Percentiles rank a stretch among this genome's conserved stretches.
These are phyloP conservation scores for Eretmochelys imbricata DNA, from an alignment of 2,113 vertebrate species.

Conservation along the genomic window DNA sequence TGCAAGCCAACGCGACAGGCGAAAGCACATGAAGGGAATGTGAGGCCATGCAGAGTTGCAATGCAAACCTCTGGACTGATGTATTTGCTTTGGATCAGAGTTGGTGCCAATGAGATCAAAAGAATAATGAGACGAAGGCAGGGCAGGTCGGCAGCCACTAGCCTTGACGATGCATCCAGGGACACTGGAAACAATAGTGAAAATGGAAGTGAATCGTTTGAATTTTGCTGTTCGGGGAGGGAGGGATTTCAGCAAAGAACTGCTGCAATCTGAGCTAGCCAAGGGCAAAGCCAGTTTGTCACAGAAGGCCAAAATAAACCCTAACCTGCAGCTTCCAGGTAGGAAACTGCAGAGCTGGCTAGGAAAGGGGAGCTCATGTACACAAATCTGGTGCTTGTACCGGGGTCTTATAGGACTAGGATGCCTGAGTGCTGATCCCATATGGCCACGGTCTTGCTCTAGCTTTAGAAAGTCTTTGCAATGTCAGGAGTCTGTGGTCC, in stretches of 20 bases:
- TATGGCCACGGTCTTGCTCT: background rate
- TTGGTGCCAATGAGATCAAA: background rate
- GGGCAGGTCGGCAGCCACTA: background rate
- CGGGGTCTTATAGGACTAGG: no score
- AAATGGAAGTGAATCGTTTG: background rate
- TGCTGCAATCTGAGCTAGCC: background rate
- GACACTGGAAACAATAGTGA: background rate
- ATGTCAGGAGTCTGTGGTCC: no score
- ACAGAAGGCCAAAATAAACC: background rate
- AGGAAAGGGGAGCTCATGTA: background rate
- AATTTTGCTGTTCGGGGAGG: background rate
- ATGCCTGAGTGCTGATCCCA: no score
- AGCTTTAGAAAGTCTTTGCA: no score
- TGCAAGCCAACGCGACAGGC: background rate
- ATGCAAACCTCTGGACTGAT: background rate
- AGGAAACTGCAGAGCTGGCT: background rate
- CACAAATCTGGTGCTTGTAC: no score
- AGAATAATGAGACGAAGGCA: background rate
- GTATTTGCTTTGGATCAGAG: background rate
- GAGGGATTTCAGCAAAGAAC: background rate
- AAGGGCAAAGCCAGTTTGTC: background rate
- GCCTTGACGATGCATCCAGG: background rate
- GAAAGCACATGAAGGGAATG: background rate
- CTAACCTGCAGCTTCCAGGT: background rate
- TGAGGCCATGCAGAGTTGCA: background rate